Base-by-base conservation (phyloP, 2,797 vertebrate genomes). In the Acipenser oxyrinchus region DNA sequence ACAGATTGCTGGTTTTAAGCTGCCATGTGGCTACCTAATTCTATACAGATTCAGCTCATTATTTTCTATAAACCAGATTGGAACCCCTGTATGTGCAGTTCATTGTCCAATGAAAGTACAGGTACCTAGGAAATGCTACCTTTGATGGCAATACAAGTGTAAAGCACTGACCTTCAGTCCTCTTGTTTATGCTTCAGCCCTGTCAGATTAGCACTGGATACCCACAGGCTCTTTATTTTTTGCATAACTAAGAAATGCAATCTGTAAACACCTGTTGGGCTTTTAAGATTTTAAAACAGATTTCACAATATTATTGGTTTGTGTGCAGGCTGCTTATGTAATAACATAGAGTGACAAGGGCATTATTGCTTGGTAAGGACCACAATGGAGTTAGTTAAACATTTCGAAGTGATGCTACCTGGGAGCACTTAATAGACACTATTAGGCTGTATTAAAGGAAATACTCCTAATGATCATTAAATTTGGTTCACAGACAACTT, bases 191-290 rank as follows among this genome's bases (percentile, higher is more conserved):
- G 60, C 66, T 66, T 37, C 6, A 52, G 57, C 18, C 49, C 50
- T 12, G 48, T 69, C 15, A 11, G 49, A 37, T 55, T 37, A 66
- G 65, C n/a, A 15, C 63, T 53, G 57, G 57, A 65, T 60, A 65
- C 11, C 53, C 13, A n/a, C 58, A 11, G 58, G 48, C 55, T 58
- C 12, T 13, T n/a, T n/a, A 58, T 58, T n/a, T n/a, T 6, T 58
- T n/a, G 6, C 55, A 10, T 37, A 37, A 7, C 12, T n/a, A 37
- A 58, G 23, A 37, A 37, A 37, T 58, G 6, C 12, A 12, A 6
- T 58, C 12, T n/a, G 11, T 7, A 58, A n/a, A 12, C 55, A 58
- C 55, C 55, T 58, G 55, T 58, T 11, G 9, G 12, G 10, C 13
- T 37, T 37, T 37, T 37, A 37, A 37, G 23, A 37, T 37, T 37